Evolutionary conservation across 2,888 invertebrate genomes (phyloP).

Genomic region (Cephalotes varians): DNA sequence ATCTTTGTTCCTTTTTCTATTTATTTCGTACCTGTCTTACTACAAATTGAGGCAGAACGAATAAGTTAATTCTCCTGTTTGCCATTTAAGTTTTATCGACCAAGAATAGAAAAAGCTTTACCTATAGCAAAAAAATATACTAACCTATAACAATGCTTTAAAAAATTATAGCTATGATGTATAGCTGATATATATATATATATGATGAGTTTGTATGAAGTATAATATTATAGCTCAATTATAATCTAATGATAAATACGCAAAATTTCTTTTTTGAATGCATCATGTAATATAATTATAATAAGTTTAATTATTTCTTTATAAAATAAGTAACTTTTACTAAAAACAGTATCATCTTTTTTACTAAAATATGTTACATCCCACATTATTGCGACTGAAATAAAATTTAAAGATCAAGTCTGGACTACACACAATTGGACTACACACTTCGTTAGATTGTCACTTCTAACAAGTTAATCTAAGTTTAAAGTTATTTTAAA

Average conservation of each 20-base stretch:
- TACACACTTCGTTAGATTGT: not conserved
- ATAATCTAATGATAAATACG: not conserved
- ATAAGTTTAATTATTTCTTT: not conserved
- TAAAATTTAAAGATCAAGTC: not conserved
- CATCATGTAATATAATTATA: not conserved
- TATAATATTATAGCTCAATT: not conserved
- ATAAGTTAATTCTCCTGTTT: constrained; percentile 51
- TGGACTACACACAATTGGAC: not conserved
- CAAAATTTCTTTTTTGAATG: not conserved
- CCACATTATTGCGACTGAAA: not conserved
- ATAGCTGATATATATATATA: too few relatives aligned
- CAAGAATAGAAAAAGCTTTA: constrained; percentile 19
- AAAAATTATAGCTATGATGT: constrained; percentile 4
- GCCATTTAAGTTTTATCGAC: constrained; percentile 9
- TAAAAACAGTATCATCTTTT: not conserved
- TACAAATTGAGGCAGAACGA: constrained; percentile 46
- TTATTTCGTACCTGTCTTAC: constrained; percentile 44
- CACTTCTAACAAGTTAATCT: too few relatives aligned
- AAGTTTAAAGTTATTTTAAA: not conserved
- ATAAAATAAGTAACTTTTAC: not conserved
- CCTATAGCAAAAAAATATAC: too few relatives aligned
- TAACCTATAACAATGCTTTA: constrained; percentile 16
- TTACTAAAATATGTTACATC: not conserved
- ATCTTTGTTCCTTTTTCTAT: constrained; percentile 39
- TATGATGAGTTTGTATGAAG: too few relatives aligned